phyloP scores from a whole-genome alignment of 2,888 invertebrate genomes.

The Liposcelis brunnea region DNA sequence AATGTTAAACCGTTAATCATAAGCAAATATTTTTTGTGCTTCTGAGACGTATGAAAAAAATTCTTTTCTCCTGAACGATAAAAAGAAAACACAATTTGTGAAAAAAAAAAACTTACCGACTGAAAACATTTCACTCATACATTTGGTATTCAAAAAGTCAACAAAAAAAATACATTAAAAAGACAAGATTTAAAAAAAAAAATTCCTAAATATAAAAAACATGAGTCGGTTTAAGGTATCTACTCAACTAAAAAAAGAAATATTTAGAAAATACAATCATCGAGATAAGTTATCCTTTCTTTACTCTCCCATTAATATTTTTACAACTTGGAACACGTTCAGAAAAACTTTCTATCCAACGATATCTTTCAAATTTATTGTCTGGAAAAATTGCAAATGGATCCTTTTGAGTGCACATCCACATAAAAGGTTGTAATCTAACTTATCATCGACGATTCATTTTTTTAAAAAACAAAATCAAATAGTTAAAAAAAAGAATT shows the following conservation, averaged over 20 bases:
- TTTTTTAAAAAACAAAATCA: too few species aligned
- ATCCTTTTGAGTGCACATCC: too few species aligned
- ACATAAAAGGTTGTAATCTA: too few species aligned
- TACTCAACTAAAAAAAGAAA: slow-evolving; percentile 14
- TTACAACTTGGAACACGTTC: too few species aligned
- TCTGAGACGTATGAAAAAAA: neutral
- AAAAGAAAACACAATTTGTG: slow-evolving; percentile 13
- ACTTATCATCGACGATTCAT: too few species aligned
- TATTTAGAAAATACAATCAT: neutral
- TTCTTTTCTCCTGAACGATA: neutral
- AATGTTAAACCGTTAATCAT: too few species aligned
- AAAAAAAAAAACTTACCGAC: slow-evolving; percentile 4
- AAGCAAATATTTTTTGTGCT: too few species aligned
- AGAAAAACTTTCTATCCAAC: too few species aligned
- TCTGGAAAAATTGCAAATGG: too few species aligned
- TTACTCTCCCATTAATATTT: too few species aligned
- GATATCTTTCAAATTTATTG: too few species aligned
- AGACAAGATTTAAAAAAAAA: slow-evolving; percentile 8
- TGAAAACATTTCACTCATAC: slow-evolving; percentile 13
- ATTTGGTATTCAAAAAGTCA: slow-evolving; percentile 20
- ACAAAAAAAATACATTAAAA: slow-evolving; percentile 18
- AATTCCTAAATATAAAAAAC: neutral
- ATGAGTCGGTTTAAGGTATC: slow-evolving; percentile 10
- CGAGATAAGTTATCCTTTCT: neutral
- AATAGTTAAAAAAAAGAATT: too few species aligned